Percentiles rank a stretch among this genome's conserved stretches.
Evolutionary conservation across 2,113 vertebrate genomes (phyloP).

Genomic region (Indicator indicator): DNA sequence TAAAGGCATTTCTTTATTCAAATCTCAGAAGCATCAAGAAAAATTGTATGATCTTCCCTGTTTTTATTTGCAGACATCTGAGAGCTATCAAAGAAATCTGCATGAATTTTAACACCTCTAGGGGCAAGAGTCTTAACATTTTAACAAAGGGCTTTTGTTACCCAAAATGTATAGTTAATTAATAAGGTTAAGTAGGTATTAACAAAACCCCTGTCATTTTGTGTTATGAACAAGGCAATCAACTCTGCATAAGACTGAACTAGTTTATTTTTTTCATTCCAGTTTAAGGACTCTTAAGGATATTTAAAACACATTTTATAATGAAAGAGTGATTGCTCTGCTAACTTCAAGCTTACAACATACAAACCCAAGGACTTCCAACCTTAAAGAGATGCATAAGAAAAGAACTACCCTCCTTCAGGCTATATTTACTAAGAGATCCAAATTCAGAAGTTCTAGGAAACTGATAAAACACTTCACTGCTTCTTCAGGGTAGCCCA

Average conservation of each 20-base stretch:
- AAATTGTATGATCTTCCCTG: background rate
- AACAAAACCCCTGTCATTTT: conserved; percentile 46
- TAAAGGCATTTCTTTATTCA: background rate
- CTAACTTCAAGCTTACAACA: background rate
- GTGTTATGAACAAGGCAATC: background rate
- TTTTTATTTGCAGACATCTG: background rate
- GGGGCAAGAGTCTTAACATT: conserved; percentile 33
- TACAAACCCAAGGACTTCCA: background rate
- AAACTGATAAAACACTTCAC: background rate
- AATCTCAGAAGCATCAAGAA: background rate
- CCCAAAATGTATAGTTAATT: conserved; percentile 50
- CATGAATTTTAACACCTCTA: conserved; percentile 52
- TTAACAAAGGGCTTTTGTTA: conserved; percentile 53
- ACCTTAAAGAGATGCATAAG: background rate
- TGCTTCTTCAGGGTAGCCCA: background rate
- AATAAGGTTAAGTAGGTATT: conserved; percentile 64
- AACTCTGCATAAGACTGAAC: background rate
- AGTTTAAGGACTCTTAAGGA: background rate
- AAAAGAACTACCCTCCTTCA: background rate
- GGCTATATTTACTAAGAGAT: background rate
- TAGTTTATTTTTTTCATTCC: background rate
- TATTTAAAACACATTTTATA: background rate
- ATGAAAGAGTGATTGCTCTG: background rate
- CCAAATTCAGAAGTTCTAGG: background rate
- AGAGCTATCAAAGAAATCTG: background rate